phyloP scores from a whole-genome alignment of 2,113 vertebrate genomes.

The Neogale vison region DNA sequence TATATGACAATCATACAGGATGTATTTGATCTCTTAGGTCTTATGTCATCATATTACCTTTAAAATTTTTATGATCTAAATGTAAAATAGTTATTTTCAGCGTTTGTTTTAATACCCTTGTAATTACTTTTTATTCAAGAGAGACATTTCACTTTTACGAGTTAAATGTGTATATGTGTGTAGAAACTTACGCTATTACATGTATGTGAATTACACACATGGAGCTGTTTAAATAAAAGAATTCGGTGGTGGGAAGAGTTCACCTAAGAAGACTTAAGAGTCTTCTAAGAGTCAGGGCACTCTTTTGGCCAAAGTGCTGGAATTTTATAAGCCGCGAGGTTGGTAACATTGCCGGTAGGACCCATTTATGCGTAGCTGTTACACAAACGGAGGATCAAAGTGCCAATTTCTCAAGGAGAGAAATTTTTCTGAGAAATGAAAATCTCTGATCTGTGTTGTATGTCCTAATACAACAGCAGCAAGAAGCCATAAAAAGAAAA shows the following conservation, averaged over 20 bases:
- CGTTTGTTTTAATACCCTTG: slow-evolving; percentile 67
- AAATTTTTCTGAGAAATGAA: slow-evolving; percentile 65
- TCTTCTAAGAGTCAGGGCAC: slow-evolving; percentile 60
- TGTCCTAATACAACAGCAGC: slow-evolving; percentile 58
- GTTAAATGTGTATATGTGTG: slow-evolving; percentile 81
- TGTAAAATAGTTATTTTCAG: slow-evolving; percentile 72
- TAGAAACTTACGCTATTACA: slow-evolving; percentile 48
- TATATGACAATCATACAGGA: slow-evolving; percentile 80
- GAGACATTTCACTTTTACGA: slow-evolving; percentile 65
- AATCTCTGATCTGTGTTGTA: slow-evolving; percentile 71
- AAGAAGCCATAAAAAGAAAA: slow-evolving; percentile 73
- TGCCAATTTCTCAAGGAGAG: slow-evolving; percentile 73
- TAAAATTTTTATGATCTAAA: slow-evolving; percentile 67
- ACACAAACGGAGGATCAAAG: slow-evolving; percentile 54
- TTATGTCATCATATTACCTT: slow-evolving; percentile 68
- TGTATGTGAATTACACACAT: slow-evolving; percentile 82
- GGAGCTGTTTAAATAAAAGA: slow-evolving; percentile 81
- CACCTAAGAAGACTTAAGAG: slow-evolving; percentile 19
- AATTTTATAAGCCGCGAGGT: slow-evolving; percentile 37
- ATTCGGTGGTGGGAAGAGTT: slow-evolving; percentile 69
- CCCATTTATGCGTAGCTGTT: not conserved
- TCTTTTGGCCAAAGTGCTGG: slow-evolving; percentile 53
- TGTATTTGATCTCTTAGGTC: slow-evolving; percentile 76
- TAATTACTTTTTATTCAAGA: slow-evolving; percentile 67
- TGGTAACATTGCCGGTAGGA: slow-evolving; percentile 16